Percentiles rank a stretch among this genome's conserved stretches.
phyloP scores from a whole-genome alignment of 2,888 invertebrate genomes.

The Brachyopa scutellaris region DNA sequence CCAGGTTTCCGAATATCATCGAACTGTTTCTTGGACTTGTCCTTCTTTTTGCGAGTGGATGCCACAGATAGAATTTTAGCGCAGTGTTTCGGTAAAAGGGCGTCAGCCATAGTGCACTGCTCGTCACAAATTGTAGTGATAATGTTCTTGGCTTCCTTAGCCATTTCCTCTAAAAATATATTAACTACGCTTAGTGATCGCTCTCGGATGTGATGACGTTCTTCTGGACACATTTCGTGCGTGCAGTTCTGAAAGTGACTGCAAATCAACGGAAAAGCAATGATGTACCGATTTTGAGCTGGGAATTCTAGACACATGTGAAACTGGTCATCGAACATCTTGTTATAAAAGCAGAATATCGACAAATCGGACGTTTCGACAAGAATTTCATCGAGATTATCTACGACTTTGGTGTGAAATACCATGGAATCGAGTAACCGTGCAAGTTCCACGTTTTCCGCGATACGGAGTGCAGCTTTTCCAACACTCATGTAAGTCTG shows the following conservation, averaged over 20 bases:
- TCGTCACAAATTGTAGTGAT: constrained; percentile 99
- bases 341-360: constrained; percentile 98
- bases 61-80: constrained; percentile 94
- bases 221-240: constrained; percentile 99
- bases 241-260: constrained; percentile 99
- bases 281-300: constrained; percentile 98
- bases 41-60: constrained; percentile 95
- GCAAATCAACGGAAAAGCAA: constrained; percentile 98
- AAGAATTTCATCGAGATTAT: constrained; percentile 97
- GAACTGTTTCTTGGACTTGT: constrained; percentile 93
- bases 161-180: constrained; percentile 99
- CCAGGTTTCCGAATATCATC: constrained; percentile 96
- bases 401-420: constrained; percentile 99
- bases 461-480: constrained; percentile 90
- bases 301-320: constrained; percentile 99
- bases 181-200: constrained; percentile 97
- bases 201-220: constrained; percentile 97
- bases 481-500: constrained; percentile 96
- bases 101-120: constrained; percentile 98
- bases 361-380: constrained; percentile 98
- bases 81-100: constrained; percentile 96
- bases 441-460: constrained; percentile 93
- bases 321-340: constrained; percentile 98
- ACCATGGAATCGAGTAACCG: constrained; percentile 96
- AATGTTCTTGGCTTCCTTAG: constrained; percentile 98